phyloP scores from a whole-genome alignment of 2,797 vertebrate species.

The Lerista edwardsae region DNA sequence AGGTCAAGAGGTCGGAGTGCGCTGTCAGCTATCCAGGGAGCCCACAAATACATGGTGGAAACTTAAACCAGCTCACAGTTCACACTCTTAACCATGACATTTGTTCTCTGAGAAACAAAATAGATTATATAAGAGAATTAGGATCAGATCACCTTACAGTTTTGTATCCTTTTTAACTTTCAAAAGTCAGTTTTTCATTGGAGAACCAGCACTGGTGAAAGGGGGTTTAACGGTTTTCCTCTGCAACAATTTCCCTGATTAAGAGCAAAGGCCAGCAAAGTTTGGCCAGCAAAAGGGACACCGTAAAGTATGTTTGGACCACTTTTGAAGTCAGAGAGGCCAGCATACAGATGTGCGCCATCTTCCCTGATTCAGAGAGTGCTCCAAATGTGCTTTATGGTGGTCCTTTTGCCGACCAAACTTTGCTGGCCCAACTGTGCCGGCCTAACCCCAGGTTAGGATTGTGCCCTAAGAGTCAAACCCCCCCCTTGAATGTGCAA shows the following conservation, averaged over 20 bases:
- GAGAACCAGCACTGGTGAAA: neutral
- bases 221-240: neutral
- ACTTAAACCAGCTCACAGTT: neutral
- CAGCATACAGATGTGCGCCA: too few relatives aligned
- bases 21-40: neutral
- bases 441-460: too few relatives aligned
- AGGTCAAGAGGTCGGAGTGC: too few relatives aligned
- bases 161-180: neutral
- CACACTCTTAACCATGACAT: neutral
- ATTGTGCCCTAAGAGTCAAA: too few relatives aligned
- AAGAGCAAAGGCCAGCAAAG: too few relatives aligned
- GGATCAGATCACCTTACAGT: neutral
- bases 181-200: neutral
- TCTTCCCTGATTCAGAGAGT: too few relatives aligned
- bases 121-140: neutral
- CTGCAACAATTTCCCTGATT: neutral
- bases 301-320: too few relatives aligned
- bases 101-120: neutral
- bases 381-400: too few relatives aligned
- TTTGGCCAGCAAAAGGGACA: too few relatives aligned
- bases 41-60: neutral
- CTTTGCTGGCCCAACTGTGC: too few relatives aligned
- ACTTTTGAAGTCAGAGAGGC: too few relatives aligned
- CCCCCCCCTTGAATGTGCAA: neutral
- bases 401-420: too few relatives aligned